These are phyloP conservation scores for Sebastes hubbsi DNA, from an alignment of 2,797 vertebrate species.

Conservation along the genomic window DNA sequence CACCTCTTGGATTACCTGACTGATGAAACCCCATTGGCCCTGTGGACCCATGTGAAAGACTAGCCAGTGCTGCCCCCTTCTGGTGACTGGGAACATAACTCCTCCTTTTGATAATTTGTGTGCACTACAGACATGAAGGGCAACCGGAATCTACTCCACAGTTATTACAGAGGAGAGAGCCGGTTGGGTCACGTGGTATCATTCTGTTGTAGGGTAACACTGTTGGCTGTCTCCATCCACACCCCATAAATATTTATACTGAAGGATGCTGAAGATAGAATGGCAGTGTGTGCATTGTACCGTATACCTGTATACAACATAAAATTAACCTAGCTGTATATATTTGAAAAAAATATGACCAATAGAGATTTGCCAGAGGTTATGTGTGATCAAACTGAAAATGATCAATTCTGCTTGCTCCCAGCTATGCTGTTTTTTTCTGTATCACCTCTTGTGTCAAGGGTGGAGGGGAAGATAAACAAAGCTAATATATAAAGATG, in stretches of 20 bases:
- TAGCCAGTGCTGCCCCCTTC: slow-evolving; percentile 55
- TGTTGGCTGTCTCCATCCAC: slow-evolving; percentile 44
- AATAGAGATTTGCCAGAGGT: slow-evolving; percentile 44
- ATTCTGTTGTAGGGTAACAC: slow-evolving; percentile 44
- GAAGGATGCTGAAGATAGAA: slow-evolving; percentile 45
- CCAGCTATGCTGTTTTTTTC: slow-evolving; percentile 28
- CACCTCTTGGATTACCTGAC: slow-evolving; percentile 53
- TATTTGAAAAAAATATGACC: slow-evolving; percentile 41
- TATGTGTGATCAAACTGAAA: slow-evolving; percentile 32
- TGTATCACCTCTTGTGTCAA: slow-evolving; percentile 30
- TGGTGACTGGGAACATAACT: slow-evolving; percentile 55
- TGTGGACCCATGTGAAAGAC: slow-evolving; percentile 47
- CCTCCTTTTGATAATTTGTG: slow-evolving; percentile 31
- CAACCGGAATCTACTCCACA: slow-evolving; percentile 34
- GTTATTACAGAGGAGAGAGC: slow-evolving; percentile 24
- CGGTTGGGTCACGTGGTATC: slow-evolving; percentile 31
- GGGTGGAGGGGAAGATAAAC: slow-evolving; percentile 52
- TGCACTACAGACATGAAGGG: slow-evolving; percentile 49
- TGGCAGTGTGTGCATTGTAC: slow-evolving; percentile 35
- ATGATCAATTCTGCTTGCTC: slow-evolving; percentile 25
- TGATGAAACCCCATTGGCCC: slow-evolving; percentile 35
- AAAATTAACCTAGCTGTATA: slow-evolving; percentile 50
- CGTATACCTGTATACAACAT: slow-evolving; percentile 46
- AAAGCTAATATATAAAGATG: slow-evolving; percentile 70
- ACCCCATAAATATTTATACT: slow-evolving; percentile 50